Evolutionary conservation across 2,888 invertebrate genomes (phyloP).

Genomic region (Cancer borealis): DNA sequence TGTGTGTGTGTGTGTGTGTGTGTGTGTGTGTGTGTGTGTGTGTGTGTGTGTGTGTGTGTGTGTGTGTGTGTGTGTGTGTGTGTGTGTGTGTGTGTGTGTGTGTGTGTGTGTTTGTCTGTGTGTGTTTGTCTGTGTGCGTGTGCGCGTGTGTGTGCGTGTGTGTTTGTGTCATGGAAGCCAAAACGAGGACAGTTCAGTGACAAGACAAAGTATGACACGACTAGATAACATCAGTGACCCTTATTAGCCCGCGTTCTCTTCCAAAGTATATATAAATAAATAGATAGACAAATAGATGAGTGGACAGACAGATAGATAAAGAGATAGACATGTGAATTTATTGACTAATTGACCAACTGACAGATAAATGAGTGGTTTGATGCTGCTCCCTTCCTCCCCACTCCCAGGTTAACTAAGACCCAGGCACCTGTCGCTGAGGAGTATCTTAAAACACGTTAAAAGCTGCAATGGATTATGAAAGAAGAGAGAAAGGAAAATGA

Average conservation of each 20-base stretch:
- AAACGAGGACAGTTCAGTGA: not conserved
- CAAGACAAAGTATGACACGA: not conserved
- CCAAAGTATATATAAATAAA: not conserved
- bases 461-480: no score
- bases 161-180: not conserved
- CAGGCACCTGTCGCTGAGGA: no score
- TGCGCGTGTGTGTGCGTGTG: not conserved
- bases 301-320: not conserved
- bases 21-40: conserved; percentile 17
- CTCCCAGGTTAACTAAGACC: not conserved
- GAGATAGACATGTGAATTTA: not conserved
- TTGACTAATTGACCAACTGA: not conserved
- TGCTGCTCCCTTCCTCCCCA: not conserved
- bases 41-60: not conserved
- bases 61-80: not conserved
- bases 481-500: no score
- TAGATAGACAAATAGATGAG: not conserved
- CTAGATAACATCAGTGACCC: not conserved
- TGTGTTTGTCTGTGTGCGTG: not conserved
- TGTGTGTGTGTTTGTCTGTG: not conserved
- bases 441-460: no score
- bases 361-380: not conserved
- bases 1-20: not conserved
- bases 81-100: not conserved
- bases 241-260: not conserved